These are phyloP conservation scores for Clarias platycephalus DNA, from an alignment of 2,797 vertebrate species.

Conservation along the genomic window DNA sequence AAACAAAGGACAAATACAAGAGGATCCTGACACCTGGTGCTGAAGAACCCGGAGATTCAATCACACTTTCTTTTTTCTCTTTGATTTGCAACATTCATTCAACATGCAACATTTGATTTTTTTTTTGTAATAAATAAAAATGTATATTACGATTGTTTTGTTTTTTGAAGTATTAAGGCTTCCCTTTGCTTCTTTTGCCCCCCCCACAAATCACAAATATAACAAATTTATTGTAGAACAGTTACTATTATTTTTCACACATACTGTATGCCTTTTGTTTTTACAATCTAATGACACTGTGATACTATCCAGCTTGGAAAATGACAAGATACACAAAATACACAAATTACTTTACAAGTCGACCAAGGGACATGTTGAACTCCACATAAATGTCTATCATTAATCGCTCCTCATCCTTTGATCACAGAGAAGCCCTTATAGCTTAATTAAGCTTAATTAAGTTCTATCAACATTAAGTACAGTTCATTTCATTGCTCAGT, in stretches of 20 bases:
- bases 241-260: background rate
- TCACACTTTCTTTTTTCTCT: too few species aligned
- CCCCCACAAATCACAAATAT: background rate
- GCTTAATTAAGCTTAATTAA: slow-evolving; percentile 8
- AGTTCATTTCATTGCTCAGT: background rate
- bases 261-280: background rate
- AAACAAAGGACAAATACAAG: too few species aligned
- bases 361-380: background rate
- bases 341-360: background rate
- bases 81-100: too few species aligned
- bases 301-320: background rate
- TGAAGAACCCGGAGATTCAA: background rate
- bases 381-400: background rate
- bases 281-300: background rate
- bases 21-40: background rate
- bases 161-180: background rate
- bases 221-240: background rate
- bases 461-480: background rate
- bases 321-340: background rate
- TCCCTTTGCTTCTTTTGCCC: background rate
- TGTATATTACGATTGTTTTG: background rate
- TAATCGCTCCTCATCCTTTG: background rate
- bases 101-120: too few species aligned
- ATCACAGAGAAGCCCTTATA: background rate
- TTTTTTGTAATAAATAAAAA: too few species aligned